Evolutionary conservation across 2,797 vertebrate species (phyloP).

Genomic region (Rhabdophis nuchalis): DNA sequence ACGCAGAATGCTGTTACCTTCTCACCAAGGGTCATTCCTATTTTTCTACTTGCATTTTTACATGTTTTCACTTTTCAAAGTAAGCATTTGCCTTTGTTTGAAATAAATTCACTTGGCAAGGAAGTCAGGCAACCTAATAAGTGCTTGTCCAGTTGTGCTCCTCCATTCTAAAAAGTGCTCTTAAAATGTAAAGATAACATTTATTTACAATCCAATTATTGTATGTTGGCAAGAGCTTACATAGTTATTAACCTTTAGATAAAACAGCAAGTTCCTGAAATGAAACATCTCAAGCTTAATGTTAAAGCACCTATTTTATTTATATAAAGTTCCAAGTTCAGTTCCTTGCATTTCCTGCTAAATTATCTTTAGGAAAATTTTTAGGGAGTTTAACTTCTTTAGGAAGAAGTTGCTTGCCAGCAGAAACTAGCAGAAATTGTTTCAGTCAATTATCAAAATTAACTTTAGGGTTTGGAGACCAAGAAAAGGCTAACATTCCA

Average conservation of each 20-base stretch:
- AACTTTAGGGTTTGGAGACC: background rate
- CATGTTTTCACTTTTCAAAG: background rate
- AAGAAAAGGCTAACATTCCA: background rate
- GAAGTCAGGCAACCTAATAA: background rate
- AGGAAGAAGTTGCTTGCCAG: background rate
- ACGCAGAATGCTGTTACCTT: too few relatives aligned
- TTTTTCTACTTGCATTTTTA: too few relatives aligned
- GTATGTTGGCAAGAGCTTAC: background rate
- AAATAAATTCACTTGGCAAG: background rate
- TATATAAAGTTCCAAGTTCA: background rate
- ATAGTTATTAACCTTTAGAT: background rate
- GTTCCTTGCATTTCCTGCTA: background rate
- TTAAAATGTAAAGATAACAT: background rate
- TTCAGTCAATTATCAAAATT: background rate
- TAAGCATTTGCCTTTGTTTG: background rate
- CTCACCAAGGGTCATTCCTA: too few relatives aligned
- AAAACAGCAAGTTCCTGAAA: background rate
- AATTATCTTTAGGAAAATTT: background rate
- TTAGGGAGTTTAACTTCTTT: too few relatives aligned
- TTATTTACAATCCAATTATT: background rate
- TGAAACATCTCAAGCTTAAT: background rate
- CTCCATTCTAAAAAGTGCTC: background rate
- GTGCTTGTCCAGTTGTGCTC: background rate
- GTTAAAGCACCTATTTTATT: background rate
- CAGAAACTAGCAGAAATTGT: background rate